A percentile compares a stretch with the other conserved stretches of the same genome.
Conservation (phyloP, 2,888 invertebrate species). For the Dynastes tityus region DNA sequence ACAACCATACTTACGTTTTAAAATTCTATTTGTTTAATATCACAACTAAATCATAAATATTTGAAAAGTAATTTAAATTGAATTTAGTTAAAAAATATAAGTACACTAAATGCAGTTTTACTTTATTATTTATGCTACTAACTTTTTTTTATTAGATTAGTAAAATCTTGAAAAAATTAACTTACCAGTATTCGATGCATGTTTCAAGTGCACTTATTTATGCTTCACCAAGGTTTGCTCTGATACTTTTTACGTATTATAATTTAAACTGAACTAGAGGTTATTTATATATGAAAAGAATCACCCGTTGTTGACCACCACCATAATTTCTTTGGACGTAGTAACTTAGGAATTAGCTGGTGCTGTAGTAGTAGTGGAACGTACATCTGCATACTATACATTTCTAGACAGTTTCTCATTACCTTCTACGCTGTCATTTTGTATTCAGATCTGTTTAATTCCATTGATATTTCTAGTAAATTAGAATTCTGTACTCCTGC, state of each 20-base stretch:
- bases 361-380: slow-evolving; percentile 1
- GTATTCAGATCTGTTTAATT: not conserved
- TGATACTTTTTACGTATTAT: not conserved
- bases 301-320: not conserved
- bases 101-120: no score
- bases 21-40: no score
- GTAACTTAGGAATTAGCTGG: not conserved
- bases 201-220: not conserved
- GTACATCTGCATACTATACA: not conserved
- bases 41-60: no score
- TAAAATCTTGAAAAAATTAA: not conserved
- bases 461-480: no score
- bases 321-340: not conserved
- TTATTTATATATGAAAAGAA: slow-evolving; percentile 10
- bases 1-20: no score
- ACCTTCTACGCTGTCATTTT: not conserved
- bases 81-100: no score
- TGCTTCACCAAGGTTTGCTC: not conserved
- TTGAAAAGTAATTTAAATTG: not conserved
- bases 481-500: no score
- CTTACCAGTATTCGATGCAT: slow-evolving; percentile 22
- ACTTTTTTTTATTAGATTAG: no score
- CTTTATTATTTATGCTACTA: no score
- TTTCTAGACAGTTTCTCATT: not conserved
- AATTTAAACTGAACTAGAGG: not conserved